Conservation (phyloP, 2,888 invertebrate genomes). For the Tachina grossa region DNA sequence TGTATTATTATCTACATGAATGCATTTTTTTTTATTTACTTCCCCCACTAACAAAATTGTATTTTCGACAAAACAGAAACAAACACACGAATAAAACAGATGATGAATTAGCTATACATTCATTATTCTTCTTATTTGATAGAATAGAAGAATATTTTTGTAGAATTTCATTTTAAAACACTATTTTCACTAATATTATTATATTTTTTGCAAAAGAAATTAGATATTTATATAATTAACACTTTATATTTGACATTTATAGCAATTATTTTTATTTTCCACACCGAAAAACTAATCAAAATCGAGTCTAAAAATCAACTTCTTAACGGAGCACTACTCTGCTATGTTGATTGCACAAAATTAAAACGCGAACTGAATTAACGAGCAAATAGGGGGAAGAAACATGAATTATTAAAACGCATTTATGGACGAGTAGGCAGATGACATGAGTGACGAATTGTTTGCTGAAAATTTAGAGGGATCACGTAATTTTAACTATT, state of each 20-base stretch:
- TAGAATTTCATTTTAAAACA: too few relatives aligned
- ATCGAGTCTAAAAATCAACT: not conserved
- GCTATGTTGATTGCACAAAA: not conserved
- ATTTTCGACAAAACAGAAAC: too few relatives aligned
- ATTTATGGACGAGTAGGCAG: too few relatives aligned
- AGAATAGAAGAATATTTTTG: not conserved
- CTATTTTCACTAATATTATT: not conserved
- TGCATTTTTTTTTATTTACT: too few relatives aligned
- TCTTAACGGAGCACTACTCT: too few relatives aligned
- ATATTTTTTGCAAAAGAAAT: conserved; percentile 7
- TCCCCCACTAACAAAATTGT: too few relatives aligned
- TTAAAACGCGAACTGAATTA: not conserved
- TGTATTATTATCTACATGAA: too few relatives aligned
- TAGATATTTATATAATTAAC: not conserved
- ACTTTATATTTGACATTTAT: not conserved
- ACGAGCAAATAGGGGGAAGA: not conserved
- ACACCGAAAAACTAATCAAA: not conserved
- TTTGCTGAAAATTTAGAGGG: too few relatives aligned
- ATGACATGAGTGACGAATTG: too few relatives aligned
- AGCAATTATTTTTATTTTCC: not conserved
- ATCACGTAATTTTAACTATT: too few relatives aligned
- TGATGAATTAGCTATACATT: not conserved
- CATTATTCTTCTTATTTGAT: not conserved
- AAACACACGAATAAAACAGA: too few relatives aligned
- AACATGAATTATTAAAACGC: too few relatives aligned